Evolutionary conservation across 2,797 vertebrate species (phyloP).

Genomic region (Jordanella pulchra): DNA sequence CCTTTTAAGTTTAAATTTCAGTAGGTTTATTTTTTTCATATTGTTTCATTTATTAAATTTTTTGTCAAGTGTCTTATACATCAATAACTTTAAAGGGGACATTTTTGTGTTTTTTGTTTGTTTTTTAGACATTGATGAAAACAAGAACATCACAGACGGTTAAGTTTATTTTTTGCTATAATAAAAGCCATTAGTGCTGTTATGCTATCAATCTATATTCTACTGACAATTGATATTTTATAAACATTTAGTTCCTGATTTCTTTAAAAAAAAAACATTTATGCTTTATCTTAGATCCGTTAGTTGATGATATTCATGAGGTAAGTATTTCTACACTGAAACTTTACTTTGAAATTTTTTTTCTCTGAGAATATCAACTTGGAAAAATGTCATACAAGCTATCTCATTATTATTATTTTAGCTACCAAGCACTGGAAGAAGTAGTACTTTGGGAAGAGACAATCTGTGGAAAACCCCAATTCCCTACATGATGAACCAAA

Average conservation of each 20-base stretch:
- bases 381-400: background rate
- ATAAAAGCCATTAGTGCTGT: background rate
- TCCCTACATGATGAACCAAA: conserved; percentile 38
- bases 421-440: background rate
- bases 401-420: background rate
- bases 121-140: conserved; percentile 38
- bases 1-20: no score
- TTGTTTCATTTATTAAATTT: background rate
- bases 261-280: background rate
- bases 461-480: conserved; percentile 29
- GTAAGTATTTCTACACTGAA: conserved; percentile 14
- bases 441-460: background rate
- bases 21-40: background rate
- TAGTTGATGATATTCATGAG: conserved; percentile 45
- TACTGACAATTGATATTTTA: background rate
- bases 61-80: background rate
- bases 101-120: conserved; percentile 19
- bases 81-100: background rate
- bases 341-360: background rate
- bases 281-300: background rate
- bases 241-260: background rate
- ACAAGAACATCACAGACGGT: conserved; percentile 36
- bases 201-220: no score
- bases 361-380: background rate
- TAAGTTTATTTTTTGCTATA: background rate